These are phyloP conservation scores for Achatina immaculata DNA, from an alignment of 1,140 invertebrate species.

Conservation along the genomic window DNA sequence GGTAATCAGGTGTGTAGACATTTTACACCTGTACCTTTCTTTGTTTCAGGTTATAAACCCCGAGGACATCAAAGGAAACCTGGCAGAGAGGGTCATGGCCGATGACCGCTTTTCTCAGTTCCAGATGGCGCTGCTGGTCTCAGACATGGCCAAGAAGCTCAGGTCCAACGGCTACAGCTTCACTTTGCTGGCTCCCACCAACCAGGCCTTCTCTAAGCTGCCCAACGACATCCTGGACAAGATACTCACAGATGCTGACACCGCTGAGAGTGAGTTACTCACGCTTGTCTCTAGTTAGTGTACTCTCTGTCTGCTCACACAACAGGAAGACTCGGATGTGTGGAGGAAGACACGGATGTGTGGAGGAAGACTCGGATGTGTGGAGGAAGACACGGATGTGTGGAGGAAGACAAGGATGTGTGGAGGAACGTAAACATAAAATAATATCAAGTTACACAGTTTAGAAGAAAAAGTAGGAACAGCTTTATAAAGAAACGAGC, in stretches of 20 bases:
- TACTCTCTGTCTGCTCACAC: not conserved
- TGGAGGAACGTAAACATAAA: too few species aligned
- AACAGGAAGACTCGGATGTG: not conserved
- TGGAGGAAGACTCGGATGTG: too few species aligned
- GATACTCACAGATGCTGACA: slow-evolving; percentile 51
- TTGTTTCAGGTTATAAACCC: slow-evolving; percentile 53
- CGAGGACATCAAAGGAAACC: slow-evolving; percentile 42
- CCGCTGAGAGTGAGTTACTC: slow-evolving; percentile 46
- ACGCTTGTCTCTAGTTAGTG: not conserved
- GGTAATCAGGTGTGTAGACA: too few species aligned
- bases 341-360: not conserved
- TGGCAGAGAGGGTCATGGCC: slow-evolving; percentile 58
- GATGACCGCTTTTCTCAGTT: slow-evolving; percentile 75
- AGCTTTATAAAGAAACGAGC: too few species aligned
- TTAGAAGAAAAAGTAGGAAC: too few species aligned
- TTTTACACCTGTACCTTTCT: not conserved
- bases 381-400: too few species aligned
- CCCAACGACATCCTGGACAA: slow-evolving; percentile 48
- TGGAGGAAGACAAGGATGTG: too few species aligned
- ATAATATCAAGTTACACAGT: too few species aligned
- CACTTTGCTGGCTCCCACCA: slow-evolving; percentile 54
- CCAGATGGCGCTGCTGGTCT: slow-evolving; percentile 72
- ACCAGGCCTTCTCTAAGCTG: slow-evolving; percentile 52
- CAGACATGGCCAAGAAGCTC: slow-evolving; percentile 46
- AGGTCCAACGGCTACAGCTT: slow-evolving; percentile 24